phyloP scores from a whole-genome alignment of 2,888 invertebrate genomes.

The Diplazon laetatorius region DNA sequence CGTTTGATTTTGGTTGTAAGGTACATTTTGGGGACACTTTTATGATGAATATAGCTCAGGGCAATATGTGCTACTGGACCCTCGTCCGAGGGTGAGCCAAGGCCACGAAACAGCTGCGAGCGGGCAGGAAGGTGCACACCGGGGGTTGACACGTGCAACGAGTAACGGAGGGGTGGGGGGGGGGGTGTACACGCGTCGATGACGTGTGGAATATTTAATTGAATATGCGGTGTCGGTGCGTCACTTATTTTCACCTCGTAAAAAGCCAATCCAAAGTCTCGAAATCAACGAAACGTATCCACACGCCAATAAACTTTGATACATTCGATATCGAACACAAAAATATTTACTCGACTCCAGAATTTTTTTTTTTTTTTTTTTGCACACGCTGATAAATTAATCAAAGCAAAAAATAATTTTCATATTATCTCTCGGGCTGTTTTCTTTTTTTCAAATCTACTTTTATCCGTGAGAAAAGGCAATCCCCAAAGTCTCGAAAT shows the following conservation, averaged over 20 bases:
- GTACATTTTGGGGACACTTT: conserved; percentile 1
- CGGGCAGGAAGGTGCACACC: not conserved
- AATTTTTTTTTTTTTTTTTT: not conserved
- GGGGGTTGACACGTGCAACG: conserved; percentile 57
- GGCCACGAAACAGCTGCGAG: conserved; percentile 37
- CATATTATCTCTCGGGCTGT: not conserved
- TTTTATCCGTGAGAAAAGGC: no score
- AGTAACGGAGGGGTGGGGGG: conserved; percentile 17
- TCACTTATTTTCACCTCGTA: conserved; percentile 35
- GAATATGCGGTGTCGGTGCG: conserved; percentile 51
- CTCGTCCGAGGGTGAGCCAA: conserved; percentile 4
- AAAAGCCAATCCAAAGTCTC: not conserved
- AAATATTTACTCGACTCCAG: not conserved
- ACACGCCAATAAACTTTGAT: not conserved
- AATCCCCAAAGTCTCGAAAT: no score
- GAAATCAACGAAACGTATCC: not conserved
- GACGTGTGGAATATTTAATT: conserved; percentile 36
- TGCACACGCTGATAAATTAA: not conserved
- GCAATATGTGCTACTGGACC: not conserved
- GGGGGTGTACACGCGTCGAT: conserved; percentile 35
- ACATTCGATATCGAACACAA: not conserved
- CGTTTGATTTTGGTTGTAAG: not conserved
- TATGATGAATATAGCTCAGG: conserved; percentile 20
- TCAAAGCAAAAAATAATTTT: not conserved
- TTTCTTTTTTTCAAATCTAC: not conserved